Conservation (phyloP, 2,797 vertebrate species). For the Enteromius mattozi region DNA sequence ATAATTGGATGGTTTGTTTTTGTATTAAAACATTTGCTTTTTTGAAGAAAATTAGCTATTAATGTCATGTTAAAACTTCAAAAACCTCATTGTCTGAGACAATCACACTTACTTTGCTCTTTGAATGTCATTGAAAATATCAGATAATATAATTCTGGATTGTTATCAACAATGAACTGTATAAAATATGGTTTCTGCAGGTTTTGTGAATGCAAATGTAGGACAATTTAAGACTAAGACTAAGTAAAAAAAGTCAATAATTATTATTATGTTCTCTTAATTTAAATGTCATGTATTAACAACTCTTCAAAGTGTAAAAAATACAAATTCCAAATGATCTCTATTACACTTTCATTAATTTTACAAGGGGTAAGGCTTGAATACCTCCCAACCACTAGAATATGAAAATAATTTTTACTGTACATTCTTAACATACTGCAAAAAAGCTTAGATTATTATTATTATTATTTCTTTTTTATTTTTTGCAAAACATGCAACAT, state of each 20-base stretch:
- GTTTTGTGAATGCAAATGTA: neutral
- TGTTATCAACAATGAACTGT: constrained; percentile 24
- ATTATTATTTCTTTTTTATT: neutral
- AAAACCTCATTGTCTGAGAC: constrained; percentile 48
- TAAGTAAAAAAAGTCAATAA: neutral
- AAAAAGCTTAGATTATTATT: neutral
- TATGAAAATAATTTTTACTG: neutral
- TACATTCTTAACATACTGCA: neutral
- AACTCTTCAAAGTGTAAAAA: neutral
- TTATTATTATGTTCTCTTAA: neutral
- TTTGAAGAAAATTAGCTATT: constrained; percentile 40
- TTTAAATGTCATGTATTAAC: neutral
- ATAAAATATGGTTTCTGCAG: neutral
- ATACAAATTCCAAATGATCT: neutral
- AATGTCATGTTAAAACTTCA: constrained; percentile 50
- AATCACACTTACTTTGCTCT: constrained; percentile 44
- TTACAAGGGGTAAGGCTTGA: neutral
- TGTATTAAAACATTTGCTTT: constrained; percentile 52
- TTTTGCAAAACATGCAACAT: neutral
- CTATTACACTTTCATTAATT: neutral
- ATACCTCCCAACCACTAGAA: neutral
- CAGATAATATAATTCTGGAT: constrained; percentile 38
- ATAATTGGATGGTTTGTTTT: constrained; percentile 58
- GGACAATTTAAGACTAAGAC: neutral
- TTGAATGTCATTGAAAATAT: constrained; percentile 43